Base-by-base conservation (phyloP, 1,140 invertebrate genomes). In the Micrasema minimum region DNA sequence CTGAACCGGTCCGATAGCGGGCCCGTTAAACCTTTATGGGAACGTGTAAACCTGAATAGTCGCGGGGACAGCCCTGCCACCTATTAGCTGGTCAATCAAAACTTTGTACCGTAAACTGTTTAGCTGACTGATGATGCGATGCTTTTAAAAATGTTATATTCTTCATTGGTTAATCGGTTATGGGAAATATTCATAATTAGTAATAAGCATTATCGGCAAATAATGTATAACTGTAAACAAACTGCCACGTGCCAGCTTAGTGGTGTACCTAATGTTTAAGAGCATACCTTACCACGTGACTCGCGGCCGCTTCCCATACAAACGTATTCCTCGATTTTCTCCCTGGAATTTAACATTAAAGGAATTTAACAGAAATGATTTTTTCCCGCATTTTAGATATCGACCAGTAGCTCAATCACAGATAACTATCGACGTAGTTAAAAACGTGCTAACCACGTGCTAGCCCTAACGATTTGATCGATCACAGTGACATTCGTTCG, bases 1-100 rank as follows among this genome's bases (percentile, higher is more conserved):
- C 69, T 74, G 72, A 64, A 53, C 14, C 64, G 53, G 16, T 18
- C 68, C 57, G 69, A 71, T 71, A 71, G 66, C 68, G 69, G 69
- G 35, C 57, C 43, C 72, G 72, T 74, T 74, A 74, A 74, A 59
- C 72, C 69, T 37, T 69, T 64, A 69, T 62, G 66, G 46, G 51
- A 66, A 37, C 37, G 46, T 38, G 43, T 68, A 69, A 67, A 61
- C 16, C n/a, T 22, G 22, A 31, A 35, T 45, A 26, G 11, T 14
- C 37, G 16, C 18, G 26, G 26, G 48, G 20, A 12, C 65, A 55
- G 31, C 20, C 18, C 5, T 18, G 26, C 46, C 46, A 41, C 11
- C 67, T 69, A 69, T 69, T 69, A 69, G 55, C 53, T 10, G n/a
- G 6, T 35, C 67, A 61, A 41, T 69, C 45, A 62, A 64, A 41